Conservation (phyloP, 2,888 invertebrate species). For the Pharmacophagus antenor region DNA sequence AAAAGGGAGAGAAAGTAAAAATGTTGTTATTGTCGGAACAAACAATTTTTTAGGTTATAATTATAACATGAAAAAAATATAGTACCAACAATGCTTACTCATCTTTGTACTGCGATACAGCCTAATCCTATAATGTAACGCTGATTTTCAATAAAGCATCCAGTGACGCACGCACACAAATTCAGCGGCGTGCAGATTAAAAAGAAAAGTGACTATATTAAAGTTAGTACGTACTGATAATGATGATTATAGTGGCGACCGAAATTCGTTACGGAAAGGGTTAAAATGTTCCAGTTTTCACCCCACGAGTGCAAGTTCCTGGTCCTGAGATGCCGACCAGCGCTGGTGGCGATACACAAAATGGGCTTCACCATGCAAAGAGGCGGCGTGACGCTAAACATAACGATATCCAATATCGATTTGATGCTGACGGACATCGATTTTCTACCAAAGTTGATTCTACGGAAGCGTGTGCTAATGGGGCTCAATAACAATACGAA, state of each 20-base stretch:
- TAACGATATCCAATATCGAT: constrained; percentile 43
- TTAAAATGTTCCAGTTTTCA: constrained; percentile 48
- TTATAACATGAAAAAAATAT: too few relatives aligned
- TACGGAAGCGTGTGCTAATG: constrained; percentile 46
- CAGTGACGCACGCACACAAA: too few relatives aligned
- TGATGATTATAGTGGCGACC: neutral
- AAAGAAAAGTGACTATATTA: too few relatives aligned
- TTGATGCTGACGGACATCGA: constrained; percentile 45
- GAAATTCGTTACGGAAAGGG: neutral
- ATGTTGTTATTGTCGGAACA: too few relatives aligned
- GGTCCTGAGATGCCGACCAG: constrained; percentile 47
- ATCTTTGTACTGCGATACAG: too few relatives aligned
- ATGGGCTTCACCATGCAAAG: constrained; percentile 49
- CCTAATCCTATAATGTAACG: too few relatives aligned
- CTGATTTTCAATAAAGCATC: too few relatives aligned
- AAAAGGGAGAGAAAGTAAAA: too few relatives aligned
- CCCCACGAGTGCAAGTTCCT: constrained; percentile 59
- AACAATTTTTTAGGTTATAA: too few relatives aligned
- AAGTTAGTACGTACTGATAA: neutral
- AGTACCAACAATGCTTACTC: too few relatives aligned
- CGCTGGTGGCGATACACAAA: constrained; percentile 54
- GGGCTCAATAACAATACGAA: constrained; percentile 39
- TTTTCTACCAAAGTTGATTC: constrained; percentile 52
- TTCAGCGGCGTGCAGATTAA: too few relatives aligned
- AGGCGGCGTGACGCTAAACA: constrained; percentile 44